Percentiles rank a stretch among this genome's conserved stretches.
These are phyloP conservation scores for Brachionus rubens DNA, from an alignment of 1,140 invertebrate genomes.

Conservation along the genomic window DNA sequence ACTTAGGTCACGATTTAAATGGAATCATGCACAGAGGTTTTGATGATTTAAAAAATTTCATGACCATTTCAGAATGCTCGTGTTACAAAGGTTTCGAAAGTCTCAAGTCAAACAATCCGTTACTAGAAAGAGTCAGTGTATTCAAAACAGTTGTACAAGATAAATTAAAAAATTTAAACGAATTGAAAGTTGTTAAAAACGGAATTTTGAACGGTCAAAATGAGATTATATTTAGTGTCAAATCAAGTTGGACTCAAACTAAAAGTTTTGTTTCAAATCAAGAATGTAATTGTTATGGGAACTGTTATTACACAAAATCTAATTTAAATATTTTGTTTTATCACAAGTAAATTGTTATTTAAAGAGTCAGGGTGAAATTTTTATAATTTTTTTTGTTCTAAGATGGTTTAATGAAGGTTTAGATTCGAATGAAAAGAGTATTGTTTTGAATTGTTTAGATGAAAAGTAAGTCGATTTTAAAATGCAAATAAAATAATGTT, in stretches of 20 bases:
- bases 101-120: not conserved
- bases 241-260: not conserved
- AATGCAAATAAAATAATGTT: too few species aligned
- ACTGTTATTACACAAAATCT: conserved; percentile 1
- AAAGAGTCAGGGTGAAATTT: not conserved
- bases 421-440: not conserved
- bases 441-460: too few species aligned
- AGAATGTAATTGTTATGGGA: not conserved
- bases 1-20: conserved; percentile 80
- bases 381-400: not conserved
- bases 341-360: conserved; percentile 10
- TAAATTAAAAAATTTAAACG: not conserved
- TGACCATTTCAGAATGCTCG: conserved; percentile 63
- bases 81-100: not conserved
- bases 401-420: not conserved
- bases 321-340: conserved; percentile 7
- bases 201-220: not conserved
- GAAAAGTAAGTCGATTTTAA: too few species aligned
- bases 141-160: not conserved
- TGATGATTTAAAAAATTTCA: conserved; percentile 74
- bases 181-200: not conserved
- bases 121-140: not conserved
- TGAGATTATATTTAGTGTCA: not conserved
- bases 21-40: conserved; percentile 93
- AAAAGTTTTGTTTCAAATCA: not conserved